A percentile compares a stretch with the other conserved stretches of the same genome.
Evolutionary conservation across 1,140 invertebrate genomes (phyloP).

Genomic region (Spodoptera litura): DNA sequence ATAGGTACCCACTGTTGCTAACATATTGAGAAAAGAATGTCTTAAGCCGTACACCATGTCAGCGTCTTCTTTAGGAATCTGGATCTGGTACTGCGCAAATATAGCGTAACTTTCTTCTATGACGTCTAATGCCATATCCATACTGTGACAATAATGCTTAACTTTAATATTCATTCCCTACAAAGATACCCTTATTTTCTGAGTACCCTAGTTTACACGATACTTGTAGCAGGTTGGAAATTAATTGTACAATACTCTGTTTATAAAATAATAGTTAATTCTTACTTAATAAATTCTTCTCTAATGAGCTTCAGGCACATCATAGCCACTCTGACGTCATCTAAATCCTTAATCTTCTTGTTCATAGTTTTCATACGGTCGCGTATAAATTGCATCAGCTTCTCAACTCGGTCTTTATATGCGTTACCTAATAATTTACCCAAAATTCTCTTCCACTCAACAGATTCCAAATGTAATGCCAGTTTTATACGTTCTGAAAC

Average conservation of each 20-base stretch:
- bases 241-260: background rate
- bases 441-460: conserved; percentile 89
- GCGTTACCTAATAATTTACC: conserved; percentile 87
- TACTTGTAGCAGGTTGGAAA: too few relatives aligned
- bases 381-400: conserved; percentile 90
- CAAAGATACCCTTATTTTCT: too few relatives aligned
- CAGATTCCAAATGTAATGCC: conserved; percentile 88
- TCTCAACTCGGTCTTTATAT: conserved; percentile 88
- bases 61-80: conserved; percentile 91
- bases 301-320: conserved; percentile 91
- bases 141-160: conserved; percentile 74
- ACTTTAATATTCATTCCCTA: background rate
- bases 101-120: conserved; percentile 94
- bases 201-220: too few relatives aligned
- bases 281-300: conserved; percentile 89
- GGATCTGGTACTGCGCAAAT: conserved; percentile 90
- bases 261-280: conserved; percentile 10
- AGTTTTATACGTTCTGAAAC: conserved; percentile 89
- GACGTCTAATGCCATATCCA: conserved; percentile 91
- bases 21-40: conserved; percentile 92
- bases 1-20: conserved; percentile 87
- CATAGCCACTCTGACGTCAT: conserved; percentile 92
- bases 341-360: conserved; percentile 90
- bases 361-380: conserved; percentile 89
- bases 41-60: conserved; percentile 92